Conservation (phyloP, 2,797 vertebrate species). For the Sebastes taczanowskii region DNA sequence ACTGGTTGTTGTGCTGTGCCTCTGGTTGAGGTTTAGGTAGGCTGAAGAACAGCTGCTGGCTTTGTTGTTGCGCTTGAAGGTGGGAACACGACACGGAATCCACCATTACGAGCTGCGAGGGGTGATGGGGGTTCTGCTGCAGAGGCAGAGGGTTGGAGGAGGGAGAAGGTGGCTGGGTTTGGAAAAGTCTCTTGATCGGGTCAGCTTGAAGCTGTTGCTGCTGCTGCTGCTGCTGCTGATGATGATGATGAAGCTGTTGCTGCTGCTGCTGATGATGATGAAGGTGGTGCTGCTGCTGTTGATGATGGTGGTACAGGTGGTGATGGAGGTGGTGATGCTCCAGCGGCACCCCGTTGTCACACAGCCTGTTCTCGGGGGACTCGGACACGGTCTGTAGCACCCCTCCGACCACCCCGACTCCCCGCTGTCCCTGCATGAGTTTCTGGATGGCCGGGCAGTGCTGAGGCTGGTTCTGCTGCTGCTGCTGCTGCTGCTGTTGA, state of each 20-base stretch:
- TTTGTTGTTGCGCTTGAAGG: conserved; percentile 61
- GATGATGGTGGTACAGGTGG: conserved; percentile 51
- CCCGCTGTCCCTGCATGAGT: conserved; percentile 85
- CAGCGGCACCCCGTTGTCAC: conserved; percentile 77
- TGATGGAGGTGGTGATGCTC: conserved; percentile 68
- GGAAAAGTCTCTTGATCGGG: conserved; percentile 81
- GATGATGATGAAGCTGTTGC: conserved; percentile 50
- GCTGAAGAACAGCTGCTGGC: conserved; percentile 78
- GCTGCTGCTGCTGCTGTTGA: conserved; percentile 21
- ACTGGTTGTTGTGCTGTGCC: conserved; percentile 39
- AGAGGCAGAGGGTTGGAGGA: conserved; percentile 42
- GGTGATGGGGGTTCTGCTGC: conserved; percentile 70
- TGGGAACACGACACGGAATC: conserved; percentile 48
- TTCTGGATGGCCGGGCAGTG: conserved; percentile 95
- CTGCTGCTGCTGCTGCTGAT: conserved; percentile 16
- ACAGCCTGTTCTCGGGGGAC: conserved; percentile 85
- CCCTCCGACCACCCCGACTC: conserved; percentile 69
- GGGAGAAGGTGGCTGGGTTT: conserved; percentile 42
- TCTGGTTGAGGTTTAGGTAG: conserved; percentile 58
- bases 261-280: conserved; percentile 26
- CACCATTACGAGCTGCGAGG: conserved; percentile 48
- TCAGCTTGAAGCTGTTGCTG: conserved; percentile 61
- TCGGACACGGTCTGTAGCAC: conserved; percentile 87
- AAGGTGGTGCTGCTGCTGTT: conserved; percentile 26
- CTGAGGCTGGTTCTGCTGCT: conserved; percentile 62